Base-by-base conservation (phyloP, 2,888 invertebrate genomes). In the Alitta virens region DNA sequence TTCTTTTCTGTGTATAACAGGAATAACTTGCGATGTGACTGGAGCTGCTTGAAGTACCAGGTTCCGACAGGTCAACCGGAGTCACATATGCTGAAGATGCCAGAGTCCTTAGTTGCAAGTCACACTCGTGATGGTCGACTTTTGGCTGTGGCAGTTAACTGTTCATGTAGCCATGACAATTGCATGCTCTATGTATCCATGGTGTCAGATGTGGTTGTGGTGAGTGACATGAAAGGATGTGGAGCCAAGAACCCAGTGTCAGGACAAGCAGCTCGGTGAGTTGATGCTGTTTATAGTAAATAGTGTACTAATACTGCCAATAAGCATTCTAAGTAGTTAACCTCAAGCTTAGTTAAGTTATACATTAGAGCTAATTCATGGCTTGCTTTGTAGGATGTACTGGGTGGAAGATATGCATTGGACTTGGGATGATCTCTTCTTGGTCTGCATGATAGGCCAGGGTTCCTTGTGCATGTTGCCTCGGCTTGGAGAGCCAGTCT, bases 101-200 rank as follows among this genome's bases (percentile, higher is more conserved):
- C 63, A 3, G 78, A 78, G 18, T 71, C 77, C 3, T 76, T 75
- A 51, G 64, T 76, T 0, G 62, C 71, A 3, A 68, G 70, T 51
- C 74, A 74, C 60, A 72, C 75, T 16, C 70, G 70, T 54, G 77
- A 75, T 68, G 78, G 77, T 33, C 76, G 76, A 65, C 72, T 79
- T 56, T 63, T 79, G 5, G 78, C 78, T 24, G 71, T 79, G 26
- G 78, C 76, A 50, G 74, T 77, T 67, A 80, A 80, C 69, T 77
- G 78, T 68, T 73, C 68, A 50, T 66, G 66, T 40, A 72, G 76
- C 2, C 65, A 68, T 49, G 66, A 69, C 50, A 76, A 75, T 23
- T 69, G 71, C 56, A 68, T 80, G 66, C 57, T 78, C 63, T 79
- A 74, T 71, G 70, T 79, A 38, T 76, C 79, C 3, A 71, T 77